Evolutionary conservation across 1,140 invertebrate species (phyloP).

Genomic region (Anastatus disparis): DNA sequence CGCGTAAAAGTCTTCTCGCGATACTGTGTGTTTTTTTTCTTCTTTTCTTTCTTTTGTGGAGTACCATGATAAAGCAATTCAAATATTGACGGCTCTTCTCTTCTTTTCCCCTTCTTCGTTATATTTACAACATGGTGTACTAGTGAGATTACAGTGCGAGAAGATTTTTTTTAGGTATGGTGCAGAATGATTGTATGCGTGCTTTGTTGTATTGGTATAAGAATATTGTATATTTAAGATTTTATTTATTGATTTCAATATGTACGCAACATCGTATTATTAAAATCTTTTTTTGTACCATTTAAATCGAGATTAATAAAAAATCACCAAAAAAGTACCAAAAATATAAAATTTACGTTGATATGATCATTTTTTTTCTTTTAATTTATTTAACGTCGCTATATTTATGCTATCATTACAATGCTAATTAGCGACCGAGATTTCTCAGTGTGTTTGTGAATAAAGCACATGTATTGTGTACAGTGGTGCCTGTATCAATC

Average conservation of each 20-base stretch:
- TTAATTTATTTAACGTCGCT: too few species aligned
- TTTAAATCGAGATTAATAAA: not conserved
- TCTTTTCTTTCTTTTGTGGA: not conserved
- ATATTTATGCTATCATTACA: too few species aligned
- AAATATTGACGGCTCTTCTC: constrained; percentile 60
- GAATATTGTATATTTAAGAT: not conserved
- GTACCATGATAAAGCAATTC: constrained; percentile 59
- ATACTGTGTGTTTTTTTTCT: not conserved
- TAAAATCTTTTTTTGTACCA: not conserved
- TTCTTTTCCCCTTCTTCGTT: not conserved
- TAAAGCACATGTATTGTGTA: too few species aligned
- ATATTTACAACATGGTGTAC: constrained; percentile 51
- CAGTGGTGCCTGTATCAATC: too few species aligned
- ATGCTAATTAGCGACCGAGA: too few species aligned
- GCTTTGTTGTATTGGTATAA: not conserved
- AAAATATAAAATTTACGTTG: too few species aligned
- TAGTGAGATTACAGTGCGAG: constrained; percentile 52
- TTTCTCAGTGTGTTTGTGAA: too few species aligned
- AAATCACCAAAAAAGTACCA: not conserved
- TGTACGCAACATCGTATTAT: not conserved
- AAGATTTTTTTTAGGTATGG: constrained; percentile 56
- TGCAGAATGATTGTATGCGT: not conserved
- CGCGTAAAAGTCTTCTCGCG: not conserved
- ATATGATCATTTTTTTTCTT: too few species aligned
- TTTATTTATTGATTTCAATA: not conserved